Conservation (phyloP, 2,113 vertebrate species). For the Chamaetylas fuelleborni region DNA sequence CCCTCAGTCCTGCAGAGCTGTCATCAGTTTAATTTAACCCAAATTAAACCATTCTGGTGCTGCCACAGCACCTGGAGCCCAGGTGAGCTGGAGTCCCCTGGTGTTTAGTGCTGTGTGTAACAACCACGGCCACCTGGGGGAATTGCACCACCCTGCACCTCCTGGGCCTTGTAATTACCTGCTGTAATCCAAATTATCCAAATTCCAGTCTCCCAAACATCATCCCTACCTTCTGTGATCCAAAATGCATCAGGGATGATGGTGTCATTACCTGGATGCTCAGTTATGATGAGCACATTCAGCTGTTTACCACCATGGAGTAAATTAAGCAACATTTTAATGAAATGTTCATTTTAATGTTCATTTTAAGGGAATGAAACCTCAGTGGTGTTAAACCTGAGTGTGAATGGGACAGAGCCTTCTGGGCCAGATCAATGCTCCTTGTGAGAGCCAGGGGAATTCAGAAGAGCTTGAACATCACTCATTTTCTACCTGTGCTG, state of each 20-base stretch:
- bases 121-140: not conserved
- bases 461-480: not conserved
- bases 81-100: not conserved
- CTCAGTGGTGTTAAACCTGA: not conserved
- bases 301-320: not conserved
- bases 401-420: not conserved
- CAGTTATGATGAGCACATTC: rapidly evolving
- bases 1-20: not conserved
- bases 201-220: not conserved
- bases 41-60: not conserved
- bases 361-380: not conserved
- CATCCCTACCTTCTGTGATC: not conserved
- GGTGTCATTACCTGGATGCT: not conserved
- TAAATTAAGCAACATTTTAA: not conserved
- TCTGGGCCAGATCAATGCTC: not conserved
- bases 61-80: not conserved
- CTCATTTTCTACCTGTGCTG: not conserved
- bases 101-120: not conserved
- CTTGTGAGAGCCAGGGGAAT: not conserved
- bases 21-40: not conserved
- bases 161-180: not conserved
- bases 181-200: not conserved
- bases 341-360: not conserved
- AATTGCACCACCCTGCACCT: not conserved
- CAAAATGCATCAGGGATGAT: not conserved